Conservation (phyloP, 2,113 vertebrate genomes). For the Psilopogon haemacephalus region DNA sequence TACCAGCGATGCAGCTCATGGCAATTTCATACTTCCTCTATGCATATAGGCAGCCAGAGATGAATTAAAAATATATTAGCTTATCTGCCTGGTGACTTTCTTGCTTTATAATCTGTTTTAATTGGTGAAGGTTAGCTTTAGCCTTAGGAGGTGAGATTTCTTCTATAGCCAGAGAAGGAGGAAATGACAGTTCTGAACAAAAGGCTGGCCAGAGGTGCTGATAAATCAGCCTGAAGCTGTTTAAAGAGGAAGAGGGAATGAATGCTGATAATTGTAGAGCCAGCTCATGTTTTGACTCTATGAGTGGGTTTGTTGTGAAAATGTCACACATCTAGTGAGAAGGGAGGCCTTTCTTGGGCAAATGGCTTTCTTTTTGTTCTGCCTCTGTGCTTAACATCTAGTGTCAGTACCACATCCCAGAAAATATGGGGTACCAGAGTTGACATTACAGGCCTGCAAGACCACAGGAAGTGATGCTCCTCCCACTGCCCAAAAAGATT, state of each 20-base stretch:
- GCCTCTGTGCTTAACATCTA: neutral
- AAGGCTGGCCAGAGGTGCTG: neutral
- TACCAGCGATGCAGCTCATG: neutral
- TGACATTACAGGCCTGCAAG: neutral
- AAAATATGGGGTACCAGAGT: neutral
- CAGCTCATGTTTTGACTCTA: neutral
- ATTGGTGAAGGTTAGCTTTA: conserved; percentile 9
- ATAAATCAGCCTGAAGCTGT: conserved; percentile 25
- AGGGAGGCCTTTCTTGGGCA: neutral
- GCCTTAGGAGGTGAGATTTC: neutral
- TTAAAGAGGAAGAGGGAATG: neutral
- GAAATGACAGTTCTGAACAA: neutral
- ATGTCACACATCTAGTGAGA: neutral
- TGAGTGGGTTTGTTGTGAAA: neutral
- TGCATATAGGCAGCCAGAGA: neutral
- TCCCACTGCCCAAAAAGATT: neutral
- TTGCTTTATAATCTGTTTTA: neutral
- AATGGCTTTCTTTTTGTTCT: neutral
- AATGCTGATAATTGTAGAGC: neutral
- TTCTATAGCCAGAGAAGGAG: neutral
- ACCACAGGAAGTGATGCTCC: neutral
- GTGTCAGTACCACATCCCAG: neutral
- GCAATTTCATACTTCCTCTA: neutral
- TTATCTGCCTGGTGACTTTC: neutral
- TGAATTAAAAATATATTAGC: conserved; percentile 2